Conservation (phyloP, 2,888 invertebrate genomes). For the Halocaridina rubra region DNA sequence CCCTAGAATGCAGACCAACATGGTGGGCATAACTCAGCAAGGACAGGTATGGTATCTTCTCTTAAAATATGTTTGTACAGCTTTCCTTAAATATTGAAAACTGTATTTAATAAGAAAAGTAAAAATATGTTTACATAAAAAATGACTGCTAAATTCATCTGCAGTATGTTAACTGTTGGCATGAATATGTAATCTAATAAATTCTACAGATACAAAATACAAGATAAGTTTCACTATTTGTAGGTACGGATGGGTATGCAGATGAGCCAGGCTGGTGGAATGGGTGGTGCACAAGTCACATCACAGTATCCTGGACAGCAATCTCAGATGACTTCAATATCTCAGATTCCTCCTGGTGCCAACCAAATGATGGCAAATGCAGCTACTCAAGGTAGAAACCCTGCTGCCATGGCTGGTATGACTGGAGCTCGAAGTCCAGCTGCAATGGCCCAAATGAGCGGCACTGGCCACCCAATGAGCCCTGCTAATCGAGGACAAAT, state of each 20-base stretch:
- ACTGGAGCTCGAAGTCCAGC: conserved; percentile 53
- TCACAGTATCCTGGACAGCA: conserved; percentile 59
- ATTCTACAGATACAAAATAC: no score
- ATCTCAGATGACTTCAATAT: conserved; percentile 47
- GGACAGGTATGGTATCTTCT: conserved; percentile 36
- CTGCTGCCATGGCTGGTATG: conserved; percentile 49
- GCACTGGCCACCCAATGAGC: conserved; percentile 53
- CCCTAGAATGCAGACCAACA: conserved; percentile 50
- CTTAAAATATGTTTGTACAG: neutral
- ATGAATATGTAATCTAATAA: no score
- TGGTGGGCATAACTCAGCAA: conserved; percentile 47
- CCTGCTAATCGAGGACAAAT: conserved; percentile 51
- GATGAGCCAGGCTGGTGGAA: conserved; percentile 62
- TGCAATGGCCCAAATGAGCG: conserved; percentile 49
- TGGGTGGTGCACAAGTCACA: conserved; percentile 57
- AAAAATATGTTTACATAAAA: neutral
- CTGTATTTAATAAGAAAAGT: neutral
- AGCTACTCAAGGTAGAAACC: conserved; percentile 40
- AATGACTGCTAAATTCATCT: neutral
- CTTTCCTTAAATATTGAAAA: neutral
- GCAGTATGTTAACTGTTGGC: neutral
- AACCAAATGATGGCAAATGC: conserved; percentile 50
- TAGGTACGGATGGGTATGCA: conserved; percentile 61
- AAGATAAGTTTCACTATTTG: no score
- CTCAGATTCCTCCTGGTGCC: conserved; percentile 52